Evolutionary conservation across 30 jellyfish, hydroid and myxozoan species (phyloP).

Genomic region (Turritopsis rubra): DNA sequence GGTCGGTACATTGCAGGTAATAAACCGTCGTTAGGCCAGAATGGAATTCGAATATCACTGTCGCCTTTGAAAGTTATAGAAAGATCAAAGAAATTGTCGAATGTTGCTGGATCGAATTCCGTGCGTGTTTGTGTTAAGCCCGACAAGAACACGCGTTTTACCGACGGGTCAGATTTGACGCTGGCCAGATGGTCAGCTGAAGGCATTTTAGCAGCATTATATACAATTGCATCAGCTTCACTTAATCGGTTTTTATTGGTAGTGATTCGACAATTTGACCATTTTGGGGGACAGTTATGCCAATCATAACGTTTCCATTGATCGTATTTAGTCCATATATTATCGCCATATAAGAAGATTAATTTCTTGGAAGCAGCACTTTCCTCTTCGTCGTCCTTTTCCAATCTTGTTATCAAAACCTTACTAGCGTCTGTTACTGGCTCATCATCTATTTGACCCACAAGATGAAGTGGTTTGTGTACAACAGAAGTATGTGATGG

Average conservation of each 20-base stretch:
- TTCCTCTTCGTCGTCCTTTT: neutral
- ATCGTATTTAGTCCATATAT: constrained; percentile 46
- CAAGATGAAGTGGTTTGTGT: no score
- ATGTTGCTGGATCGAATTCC: constrained; percentile 32
- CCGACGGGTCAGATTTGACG: neutral
- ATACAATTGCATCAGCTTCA: constrained; percentile 47
- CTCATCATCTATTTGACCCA: no score
- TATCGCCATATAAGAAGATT: constrained; percentile 28
- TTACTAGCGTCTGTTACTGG: neutral
- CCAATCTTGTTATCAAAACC: neutral
- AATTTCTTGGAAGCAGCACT: constrained; percentile 11
- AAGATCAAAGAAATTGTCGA: constrained; percentile 42
- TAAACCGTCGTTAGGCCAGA: constrained; percentile 53
- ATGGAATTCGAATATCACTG: constrained; percentile 51
- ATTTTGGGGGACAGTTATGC: constrained; percentile 42
- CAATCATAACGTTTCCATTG: constrained; percentile 36
- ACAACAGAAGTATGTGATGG: neutral
- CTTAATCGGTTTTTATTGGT: constrained; percentile 15
- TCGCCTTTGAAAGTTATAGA: constrained; percentile 48
- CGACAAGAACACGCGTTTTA: constrained; percentile 44
- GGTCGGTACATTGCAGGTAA: constrained; percentile 56
- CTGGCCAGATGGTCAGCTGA: constrained; percentile 13
- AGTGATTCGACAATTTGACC: constrained; percentile 34
- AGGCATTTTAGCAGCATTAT: constrained; percentile 46
- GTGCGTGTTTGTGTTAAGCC: constrained; percentile 43